phyloP scores from a whole-genome alignment of 1,140 invertebrate genomes.

The Procambarus clarkii region DNA sequence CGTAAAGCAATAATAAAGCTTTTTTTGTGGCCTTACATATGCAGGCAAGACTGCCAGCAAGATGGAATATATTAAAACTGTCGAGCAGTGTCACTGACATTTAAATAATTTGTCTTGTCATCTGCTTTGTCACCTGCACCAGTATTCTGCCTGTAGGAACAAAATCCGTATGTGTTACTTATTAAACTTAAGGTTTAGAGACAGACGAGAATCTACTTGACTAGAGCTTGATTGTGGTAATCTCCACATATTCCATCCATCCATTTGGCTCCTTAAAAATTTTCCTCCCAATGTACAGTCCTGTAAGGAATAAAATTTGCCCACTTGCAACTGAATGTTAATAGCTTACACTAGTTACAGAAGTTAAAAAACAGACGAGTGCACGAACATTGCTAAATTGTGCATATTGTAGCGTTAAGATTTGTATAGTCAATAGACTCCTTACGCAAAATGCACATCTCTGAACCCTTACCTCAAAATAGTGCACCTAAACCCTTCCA shows the following conservation, averaged over 20 bases:
- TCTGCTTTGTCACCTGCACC: slow-evolving; percentile 36
- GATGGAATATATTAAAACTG: slow-evolving; percentile 23
- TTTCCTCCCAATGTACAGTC: slow-evolving; percentile 59
- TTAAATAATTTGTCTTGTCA: slow-evolving; percentile 1
- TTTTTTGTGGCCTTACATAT: not conserved
- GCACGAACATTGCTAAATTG: slow-evolving; percentile 5
- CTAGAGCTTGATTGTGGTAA: slow-evolving; percentile 17
- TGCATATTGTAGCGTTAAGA: slow-evolving; percentile 1
- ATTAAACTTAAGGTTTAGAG: slow-evolving; percentile 15
- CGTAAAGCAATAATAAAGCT: slow-evolving; percentile 4
- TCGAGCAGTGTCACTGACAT: slow-evolving; percentile 8
- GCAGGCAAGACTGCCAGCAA: slow-evolving; percentile 5
- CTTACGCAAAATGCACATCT: no score
- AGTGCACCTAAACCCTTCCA: not conserved
- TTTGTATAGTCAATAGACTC: not conserved
- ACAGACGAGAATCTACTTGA: slow-evolving; percentile 27
- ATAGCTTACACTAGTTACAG: slow-evolving; percentile 10
- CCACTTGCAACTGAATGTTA: slow-evolving; percentile 24
- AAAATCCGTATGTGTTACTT: slow-evolving; percentile 41
- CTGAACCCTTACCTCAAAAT: not conserved
- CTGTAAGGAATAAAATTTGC: slow-evolving; percentile 60
- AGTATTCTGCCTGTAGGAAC: slow-evolving; percentile 52
- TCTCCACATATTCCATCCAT: slow-evolving; percentile 49
- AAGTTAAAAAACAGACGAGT: slow-evolving; percentile 13
- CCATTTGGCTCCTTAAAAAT: slow-evolving; percentile 37